These are phyloP conservation scores for Aurelia aurita complex sp. Pacific DNA, from an alignment of 30 jellyfish, hydroid and myxozoan genomes.

Conservation along the genomic window DNA sequence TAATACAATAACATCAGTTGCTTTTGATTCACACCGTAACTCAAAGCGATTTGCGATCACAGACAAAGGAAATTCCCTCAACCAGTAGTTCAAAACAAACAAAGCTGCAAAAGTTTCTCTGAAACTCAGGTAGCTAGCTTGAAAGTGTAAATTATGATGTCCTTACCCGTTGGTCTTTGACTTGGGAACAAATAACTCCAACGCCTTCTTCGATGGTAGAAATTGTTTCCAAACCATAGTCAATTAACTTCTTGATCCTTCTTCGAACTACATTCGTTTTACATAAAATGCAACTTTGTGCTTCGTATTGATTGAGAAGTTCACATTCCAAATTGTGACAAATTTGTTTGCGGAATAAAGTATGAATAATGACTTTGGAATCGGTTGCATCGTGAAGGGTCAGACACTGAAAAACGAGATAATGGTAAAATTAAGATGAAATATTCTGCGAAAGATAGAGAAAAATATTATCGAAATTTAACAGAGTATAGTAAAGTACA, in stretches of 20 bases:
- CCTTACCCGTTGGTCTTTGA: conserved; percentile 14
- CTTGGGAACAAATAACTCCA: background rate
- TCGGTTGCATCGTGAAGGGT: background rate
- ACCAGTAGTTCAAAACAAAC: no score
- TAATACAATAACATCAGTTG: no score
- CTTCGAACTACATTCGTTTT: background rate
- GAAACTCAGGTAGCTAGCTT: no score
- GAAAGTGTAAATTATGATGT: background rate
- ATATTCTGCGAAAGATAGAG: no score
- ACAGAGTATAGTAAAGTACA: no score
- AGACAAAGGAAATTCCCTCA: no score
- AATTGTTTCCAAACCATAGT: conserved; percentile 10
- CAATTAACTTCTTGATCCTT: conserved; percentile 6
- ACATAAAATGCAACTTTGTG: conserved; percentile 3
- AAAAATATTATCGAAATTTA: no score
- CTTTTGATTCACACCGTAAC: no score
- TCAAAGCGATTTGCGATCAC: no score
- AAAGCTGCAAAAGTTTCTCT: no score
- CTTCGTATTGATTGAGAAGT: background rate
- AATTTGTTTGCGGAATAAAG: conserved; percentile 17
- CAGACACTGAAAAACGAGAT: background rate
- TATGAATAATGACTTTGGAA: background rate
- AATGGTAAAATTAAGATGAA: no score
- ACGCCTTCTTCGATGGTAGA: conserved; percentile 2
- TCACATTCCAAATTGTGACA: conserved; percentile 22